Evolutionary conservation across 2,888 invertebrate species (phyloP).

Genomic region (Acronicta leporina): DNA sequence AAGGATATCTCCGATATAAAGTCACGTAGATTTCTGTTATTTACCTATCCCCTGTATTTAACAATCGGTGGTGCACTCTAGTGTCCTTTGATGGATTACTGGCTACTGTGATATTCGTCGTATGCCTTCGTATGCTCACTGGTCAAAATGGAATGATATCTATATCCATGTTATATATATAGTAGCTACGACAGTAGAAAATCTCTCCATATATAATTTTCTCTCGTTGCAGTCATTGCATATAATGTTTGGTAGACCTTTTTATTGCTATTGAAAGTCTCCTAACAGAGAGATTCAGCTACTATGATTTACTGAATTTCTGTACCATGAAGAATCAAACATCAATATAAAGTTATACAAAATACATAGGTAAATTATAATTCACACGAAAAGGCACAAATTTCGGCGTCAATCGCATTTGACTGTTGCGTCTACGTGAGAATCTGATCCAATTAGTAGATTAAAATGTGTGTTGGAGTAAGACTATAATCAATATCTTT

Average conservation of each 20-base stretch:
- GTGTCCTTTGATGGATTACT: conserved; percentile 1
- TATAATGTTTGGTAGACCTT: too few relatives aligned
- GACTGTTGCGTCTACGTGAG: not conserved
- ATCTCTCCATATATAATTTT: too few relatives aligned
- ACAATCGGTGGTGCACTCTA: not conserved
- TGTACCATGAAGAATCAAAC: too few relatives aligned
- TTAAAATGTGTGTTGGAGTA: not conserved
- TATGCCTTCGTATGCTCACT: not conserved
- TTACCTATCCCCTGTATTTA: not conserved
- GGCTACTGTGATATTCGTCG: not conserved
- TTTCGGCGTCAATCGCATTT: too few relatives aligned
- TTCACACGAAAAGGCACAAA: too few relatives aligned
- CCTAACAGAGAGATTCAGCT: too few relatives aligned
- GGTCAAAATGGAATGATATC: not conserved
- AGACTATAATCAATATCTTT: conserved; percentile 6
- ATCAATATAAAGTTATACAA: too few relatives aligned
- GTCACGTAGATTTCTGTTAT: conserved; percentile 1
- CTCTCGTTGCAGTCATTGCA: too few relatives aligned
- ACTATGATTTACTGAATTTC: too few relatives aligned
- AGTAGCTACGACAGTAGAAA: not conserved
- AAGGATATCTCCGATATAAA: not conserved
- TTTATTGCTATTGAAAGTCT: too few relatives aligned
- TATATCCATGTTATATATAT: not conserved
- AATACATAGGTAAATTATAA: too few relatives aligned
- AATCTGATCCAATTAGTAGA: not conserved